phyloP scores from a whole-genome alignment of 2,113 vertebrate species.

The Actenoides hombroni region DNA sequence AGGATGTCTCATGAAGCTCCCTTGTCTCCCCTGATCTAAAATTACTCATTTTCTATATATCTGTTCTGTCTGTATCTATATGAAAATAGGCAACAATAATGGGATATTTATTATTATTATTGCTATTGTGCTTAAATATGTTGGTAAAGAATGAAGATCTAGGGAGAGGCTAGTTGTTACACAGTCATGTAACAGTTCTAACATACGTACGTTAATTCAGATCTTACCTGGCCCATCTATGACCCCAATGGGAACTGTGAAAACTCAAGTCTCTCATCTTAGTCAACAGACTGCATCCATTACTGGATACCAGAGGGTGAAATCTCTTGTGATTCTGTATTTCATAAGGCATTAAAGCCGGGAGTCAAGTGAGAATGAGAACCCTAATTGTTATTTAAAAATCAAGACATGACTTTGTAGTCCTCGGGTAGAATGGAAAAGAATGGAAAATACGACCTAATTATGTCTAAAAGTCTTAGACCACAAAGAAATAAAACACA shows the following conservation, averaged over 20 bases:
- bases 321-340: not conserved
- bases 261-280: not conserved
- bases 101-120: not conserved
- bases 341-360: not conserved
- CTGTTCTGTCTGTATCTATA: not conserved
- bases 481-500: not conserved
- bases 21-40: not conserved
- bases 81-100: not conserved
- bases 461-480: not conserved
- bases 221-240: not conserved
- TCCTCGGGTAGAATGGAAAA: not conserved
- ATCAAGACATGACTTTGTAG: not conserved
- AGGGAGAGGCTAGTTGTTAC: not conserved
- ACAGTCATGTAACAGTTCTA: not conserved
- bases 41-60: not conserved
- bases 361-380: not conserved
- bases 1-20: not conserved
- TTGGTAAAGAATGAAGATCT: not conserved
- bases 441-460: not conserved
- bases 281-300: not conserved
- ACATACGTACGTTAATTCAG: fast-evolving
- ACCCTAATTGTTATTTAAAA: not conserved
- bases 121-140: not conserved
- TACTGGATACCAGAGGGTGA: not conserved
- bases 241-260: not conserved